These are phyloP conservation scores for Tenebrio molitor DNA, from an alignment of 1,140 invertebrate species.

Conservation along the genomic window DNA sequence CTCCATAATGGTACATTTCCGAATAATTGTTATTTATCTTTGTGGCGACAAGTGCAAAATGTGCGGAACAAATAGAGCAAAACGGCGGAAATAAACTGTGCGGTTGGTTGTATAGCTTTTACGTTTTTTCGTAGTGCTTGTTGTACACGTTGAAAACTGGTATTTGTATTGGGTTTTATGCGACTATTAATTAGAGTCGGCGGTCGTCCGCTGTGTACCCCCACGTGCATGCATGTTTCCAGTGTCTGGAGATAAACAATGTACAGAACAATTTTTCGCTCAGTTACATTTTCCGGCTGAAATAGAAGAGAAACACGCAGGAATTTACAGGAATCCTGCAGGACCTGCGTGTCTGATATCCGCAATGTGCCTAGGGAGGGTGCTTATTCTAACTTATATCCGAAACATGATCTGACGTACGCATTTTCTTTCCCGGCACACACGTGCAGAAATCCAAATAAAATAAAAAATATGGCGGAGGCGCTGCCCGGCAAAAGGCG, in stretches of 20 bases:
- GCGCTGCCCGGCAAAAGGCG: neutral
- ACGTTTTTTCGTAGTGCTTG: neutral
- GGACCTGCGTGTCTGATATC: conserved; percentile 48
- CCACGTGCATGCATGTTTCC: conserved; percentile 21
- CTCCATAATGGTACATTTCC: neutral
- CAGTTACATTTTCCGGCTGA: conserved; percentile 36
- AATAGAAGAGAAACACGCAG: conserved; percentile 26
- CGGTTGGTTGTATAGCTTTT: neutral
- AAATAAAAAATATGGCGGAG: conserved; percentile 20
- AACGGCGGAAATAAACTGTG: neutral
- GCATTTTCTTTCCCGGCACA: conserved; percentile 42
- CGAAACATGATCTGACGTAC: conserved; percentile 46
- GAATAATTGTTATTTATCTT: conserved; percentile 23
- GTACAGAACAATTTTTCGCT: conserved; percentile 42
- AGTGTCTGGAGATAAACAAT: conserved; percentile 36
- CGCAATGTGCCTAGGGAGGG: conserved; percentile 44
- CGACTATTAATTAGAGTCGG: conserved; percentile 25
- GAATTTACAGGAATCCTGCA: conserved; percentile 48
- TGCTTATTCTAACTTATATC: conserved; percentile 45
- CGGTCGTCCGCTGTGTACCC: neutral
- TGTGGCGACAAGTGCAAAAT: neutral
- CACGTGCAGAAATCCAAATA: conserved; percentile 38
- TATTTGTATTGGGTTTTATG: conserved; percentile 2
- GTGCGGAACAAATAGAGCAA: neutral
- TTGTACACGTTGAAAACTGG: conserved; percentile 4